Percentiles rank a stretch among this genome's conserved stretches.
Evolutionary conservation across 2,113 vertebrate species (phyloP).

Genomic region (Scolopax mira): DNA sequence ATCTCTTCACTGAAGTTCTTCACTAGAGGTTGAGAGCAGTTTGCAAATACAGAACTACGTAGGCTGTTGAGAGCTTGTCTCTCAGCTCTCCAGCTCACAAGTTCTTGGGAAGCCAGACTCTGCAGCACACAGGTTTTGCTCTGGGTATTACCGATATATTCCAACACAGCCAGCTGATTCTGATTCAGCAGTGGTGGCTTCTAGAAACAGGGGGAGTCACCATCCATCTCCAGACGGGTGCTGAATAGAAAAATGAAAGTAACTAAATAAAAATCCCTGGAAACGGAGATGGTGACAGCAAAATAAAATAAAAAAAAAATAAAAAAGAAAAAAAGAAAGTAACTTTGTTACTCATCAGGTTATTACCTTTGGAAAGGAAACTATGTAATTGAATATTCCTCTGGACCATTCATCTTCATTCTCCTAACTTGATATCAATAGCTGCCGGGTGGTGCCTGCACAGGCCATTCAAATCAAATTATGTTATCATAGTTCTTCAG

Average conservation of each 20-base stretch:
- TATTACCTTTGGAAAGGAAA: conserved; percentile 66
- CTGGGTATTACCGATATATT: background rate
- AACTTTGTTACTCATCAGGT: conserved; percentile 47
- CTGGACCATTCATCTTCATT: conserved; percentile 58
- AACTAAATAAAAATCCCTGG: conserved; percentile 50
- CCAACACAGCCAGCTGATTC: background rate
- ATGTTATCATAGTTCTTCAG: conserved; percentile 55
- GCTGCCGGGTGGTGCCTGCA: conserved; percentile 46
- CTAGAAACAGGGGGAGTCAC: background rate
- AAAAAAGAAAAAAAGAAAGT: background rate
- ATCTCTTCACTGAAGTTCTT: background rate
- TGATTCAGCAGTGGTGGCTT: background rate
- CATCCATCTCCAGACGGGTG: conserved; percentile 24
- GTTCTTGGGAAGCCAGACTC: background rate
- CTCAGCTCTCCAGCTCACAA: background rate
- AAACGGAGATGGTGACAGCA: conserved; percentile 43
- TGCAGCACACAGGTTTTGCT: background rate
- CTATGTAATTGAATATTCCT: conserved; percentile 53
- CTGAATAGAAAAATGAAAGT: conserved; percentile 52
- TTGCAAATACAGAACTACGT: background rate
- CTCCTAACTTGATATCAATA: conserved; percentile 59
- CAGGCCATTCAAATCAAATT: conserved; percentile 63
- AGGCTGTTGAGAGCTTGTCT: background rate
- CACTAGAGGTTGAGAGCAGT: background rate
- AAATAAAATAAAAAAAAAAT: background rate